Conservation (phyloP, 2,113 vertebrate species). For the Oryzias javanicus region DNA sequence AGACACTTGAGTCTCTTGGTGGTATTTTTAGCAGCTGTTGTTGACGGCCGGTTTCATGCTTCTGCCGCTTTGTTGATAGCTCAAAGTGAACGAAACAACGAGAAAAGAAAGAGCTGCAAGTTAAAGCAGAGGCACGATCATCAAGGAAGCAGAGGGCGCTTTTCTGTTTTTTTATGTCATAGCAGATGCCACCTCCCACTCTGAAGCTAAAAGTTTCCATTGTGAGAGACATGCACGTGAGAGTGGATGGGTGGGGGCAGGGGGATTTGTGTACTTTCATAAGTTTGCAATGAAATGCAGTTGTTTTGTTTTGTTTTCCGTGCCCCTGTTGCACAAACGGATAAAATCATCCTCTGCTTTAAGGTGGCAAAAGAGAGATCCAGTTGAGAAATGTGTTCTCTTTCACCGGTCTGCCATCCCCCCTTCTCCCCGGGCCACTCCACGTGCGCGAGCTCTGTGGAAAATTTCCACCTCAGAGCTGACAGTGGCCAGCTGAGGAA, state of each 20-base stretch:
- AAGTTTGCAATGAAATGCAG: slow-evolving; percentile 44
- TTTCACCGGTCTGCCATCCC: slow-evolving; percentile 25
- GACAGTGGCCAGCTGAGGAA: slow-evolving; percentile 61
- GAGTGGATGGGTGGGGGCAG: slow-evolving; percentile 54
- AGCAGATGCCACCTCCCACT: slow-evolving; percentile 66
- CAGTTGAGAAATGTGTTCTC: slow-evolving; percentile 18
- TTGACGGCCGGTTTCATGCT: slow-evolving; percentile 44
- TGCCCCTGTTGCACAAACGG: slow-evolving; percentile 4
- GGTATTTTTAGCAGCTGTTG: slow-evolving; percentile 75
- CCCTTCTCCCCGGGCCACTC: slow-evolving; percentile 54
- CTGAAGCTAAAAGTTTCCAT: slow-evolving; percentile 80
- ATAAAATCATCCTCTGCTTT: background rate
- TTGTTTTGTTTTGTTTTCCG: slow-evolving; percentile 1
- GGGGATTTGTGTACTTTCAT: slow-evolving; percentile 55
- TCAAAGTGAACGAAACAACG: slow-evolving; percentile 29
- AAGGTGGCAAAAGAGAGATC: background rate
- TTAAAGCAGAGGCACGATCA: slow-evolving; percentile 60
- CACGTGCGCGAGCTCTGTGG: slow-evolving; percentile 63
- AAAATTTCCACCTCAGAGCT: slow-evolving; percentile 74
- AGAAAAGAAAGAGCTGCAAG: slow-evolving; percentile 35
- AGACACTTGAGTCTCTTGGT: slow-evolving; percentile 54
- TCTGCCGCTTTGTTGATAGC: slow-evolving; percentile 26
- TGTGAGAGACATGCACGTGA: slow-evolving; percentile 75
- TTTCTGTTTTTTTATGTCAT: slow-evolving; percentile 18
- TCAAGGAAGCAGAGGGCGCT: slow-evolving; percentile 65